Base-by-base conservation (phyloP, 2,888 invertebrate species). In the Galerucella nymphaeae region DNA sequence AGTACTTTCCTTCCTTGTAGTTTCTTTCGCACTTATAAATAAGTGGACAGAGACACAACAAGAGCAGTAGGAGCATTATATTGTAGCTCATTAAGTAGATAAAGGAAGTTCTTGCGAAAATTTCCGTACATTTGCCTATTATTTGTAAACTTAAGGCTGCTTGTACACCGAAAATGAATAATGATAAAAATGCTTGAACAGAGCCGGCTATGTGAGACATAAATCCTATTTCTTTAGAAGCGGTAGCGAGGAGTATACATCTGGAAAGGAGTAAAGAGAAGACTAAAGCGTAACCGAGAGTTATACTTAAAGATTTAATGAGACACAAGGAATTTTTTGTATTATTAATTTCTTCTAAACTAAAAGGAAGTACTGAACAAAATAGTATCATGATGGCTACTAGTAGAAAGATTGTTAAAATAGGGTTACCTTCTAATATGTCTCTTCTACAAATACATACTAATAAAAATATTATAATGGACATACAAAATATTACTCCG, bases 171-270 rank as follows among this genome's bases (percentile, higher is more conserved):
- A 89, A 88, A 81, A 92, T 91, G 80, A 92, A 92, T 61, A 91
- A 87, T 70, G 90, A 89, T 78, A 93, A 88, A 16, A 91, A 87
- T 0, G 90, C 87, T 82, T 93, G 93, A 9, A 93, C 89, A 55
- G 92, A 90, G 4, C 93, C 93, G 76, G 92, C 91, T 10, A 93
- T 89, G 80, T 93, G 93, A 5, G 91, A 91, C 75, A 92, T 89
- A 76, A 93, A 91, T 0, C 92, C 91, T 0, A 91, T 90, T 73
- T 91, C 91, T 73, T 90, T 89, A 1, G 89, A 91, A 62, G 91
- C 90, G 2, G 92, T 91, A 0, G 92, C 90, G 62, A 93, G 84
- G 85, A 93, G 90, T 8, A 93, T 87, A 2, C 90, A 88, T 16
- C 93, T 87, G 11, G 92, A 89, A 9, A 93, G 85, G 80, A 93